These are phyloP conservation scores for Catharus bicknelli DNA, from an alignment of 2,113 vertebrate species.

Conservation along the genomic window DNA sequence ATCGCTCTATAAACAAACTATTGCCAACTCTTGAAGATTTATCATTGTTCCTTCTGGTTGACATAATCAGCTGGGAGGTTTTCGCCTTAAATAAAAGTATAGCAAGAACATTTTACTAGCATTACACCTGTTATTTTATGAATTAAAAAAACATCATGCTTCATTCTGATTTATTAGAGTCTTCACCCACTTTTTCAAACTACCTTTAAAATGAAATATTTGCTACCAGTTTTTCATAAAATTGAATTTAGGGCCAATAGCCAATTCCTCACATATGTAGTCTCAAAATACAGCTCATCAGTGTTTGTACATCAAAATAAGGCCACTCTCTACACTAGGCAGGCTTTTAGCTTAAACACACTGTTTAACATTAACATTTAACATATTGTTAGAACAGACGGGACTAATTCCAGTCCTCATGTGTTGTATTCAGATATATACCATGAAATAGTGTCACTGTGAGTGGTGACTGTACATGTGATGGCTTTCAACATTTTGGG, in stretches of 20 bases:
- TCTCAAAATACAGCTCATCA: background rate
- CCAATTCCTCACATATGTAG: background rate
- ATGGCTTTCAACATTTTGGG: background rate
- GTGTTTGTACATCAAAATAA: background rate
- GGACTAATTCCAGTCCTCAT: background rate
- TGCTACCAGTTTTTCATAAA: background rate
- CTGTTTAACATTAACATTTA: background rate
- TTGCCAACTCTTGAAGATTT: background rate
- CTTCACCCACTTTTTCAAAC: background rate
- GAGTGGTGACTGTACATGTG: background rate
- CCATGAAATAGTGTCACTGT: background rate
- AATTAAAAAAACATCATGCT: background rate
- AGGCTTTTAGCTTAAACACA: background rate
- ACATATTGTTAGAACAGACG: slow-evolving; percentile 22
- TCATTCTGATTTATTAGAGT: background rate
- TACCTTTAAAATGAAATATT: background rate
- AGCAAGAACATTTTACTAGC: background rate
- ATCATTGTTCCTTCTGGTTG: background rate
- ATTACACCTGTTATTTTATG: background rate
- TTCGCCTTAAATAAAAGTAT: background rate
- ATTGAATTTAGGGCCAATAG: background rate
- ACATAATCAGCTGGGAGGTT: background rate
- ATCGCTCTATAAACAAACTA: background rate
- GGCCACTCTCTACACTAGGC: background rate
- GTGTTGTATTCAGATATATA: background rate